Conservation (phyloP, 1,140 invertebrate genomes). For the Drosophila paulistorum region DNA sequence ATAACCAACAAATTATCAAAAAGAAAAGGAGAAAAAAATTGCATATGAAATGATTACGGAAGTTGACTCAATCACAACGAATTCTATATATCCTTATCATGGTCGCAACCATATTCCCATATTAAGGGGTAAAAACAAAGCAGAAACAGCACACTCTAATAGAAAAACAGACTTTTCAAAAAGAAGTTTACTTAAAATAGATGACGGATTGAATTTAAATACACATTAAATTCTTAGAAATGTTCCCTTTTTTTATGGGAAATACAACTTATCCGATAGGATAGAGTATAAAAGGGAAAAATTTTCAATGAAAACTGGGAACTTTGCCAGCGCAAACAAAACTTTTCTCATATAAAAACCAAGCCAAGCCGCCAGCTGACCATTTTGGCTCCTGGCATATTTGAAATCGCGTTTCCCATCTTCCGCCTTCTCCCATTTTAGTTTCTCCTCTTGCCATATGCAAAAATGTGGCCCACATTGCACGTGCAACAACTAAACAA, state of each 20-base stretch:
- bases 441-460: conserved; percentile 35
- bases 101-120: no score
- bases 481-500: conserved; percentile 45
- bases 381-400: conserved; percentile 9
- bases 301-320: conserved; percentile 8
- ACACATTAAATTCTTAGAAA: no score
- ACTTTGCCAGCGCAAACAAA: conserved; percentile 28
- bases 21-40: neutral
- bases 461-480: conserved; percentile 35
- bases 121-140: no score
- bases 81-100: neutral
- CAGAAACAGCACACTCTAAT: no score
- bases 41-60: neutral
- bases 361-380: neutral
- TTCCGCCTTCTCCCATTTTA: neutral
- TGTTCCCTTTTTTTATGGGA: no score
- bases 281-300: neutral
- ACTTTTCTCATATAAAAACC: conserved; percentile 58
- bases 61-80: neutral
- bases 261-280: no score
- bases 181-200: no score
- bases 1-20: conserved; percentile 10
- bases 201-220: no score
- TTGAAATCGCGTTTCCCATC: conserved; percentile 1
- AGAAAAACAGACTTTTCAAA: no score